Base-by-base conservation (phyloP, 2,888 invertebrate species). In the Schizaphis graminum region DNA sequence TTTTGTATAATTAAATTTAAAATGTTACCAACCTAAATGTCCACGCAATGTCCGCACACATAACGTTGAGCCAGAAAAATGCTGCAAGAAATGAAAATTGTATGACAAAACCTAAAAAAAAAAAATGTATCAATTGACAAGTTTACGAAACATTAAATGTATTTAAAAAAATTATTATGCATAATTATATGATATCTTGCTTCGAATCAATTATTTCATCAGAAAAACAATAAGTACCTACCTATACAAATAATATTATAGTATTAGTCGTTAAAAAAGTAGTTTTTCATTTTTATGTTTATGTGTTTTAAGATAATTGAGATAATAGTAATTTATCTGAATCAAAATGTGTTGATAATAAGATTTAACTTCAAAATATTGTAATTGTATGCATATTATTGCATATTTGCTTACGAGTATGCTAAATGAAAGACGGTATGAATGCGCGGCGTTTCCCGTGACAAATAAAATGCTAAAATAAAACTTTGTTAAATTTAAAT, bases 11-110 rank as follows among this genome's bases (percentile, higher is more conserved):
- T 26, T 56, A 67, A 2, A 85, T 86, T 26, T 67, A 24, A 28
- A 44, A 84, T 57, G 35, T 84, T 35, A 56, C 26, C 53, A 91
- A 95, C 95, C 95, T 95, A 94, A 95, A 95, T 13, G 95, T 95
- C 95, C 95, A 95, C 4, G 95, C 95, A 13, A 95, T 95, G 47
- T 95, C 95, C 44, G 95, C 95, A 91, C 95, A 95, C 95, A 95
- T 95, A 26, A 95, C 95, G 93, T 95, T 95, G 21, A 95, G 92
- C 95, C 95, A 95, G 94, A 95, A 95, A 94, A 95, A 95, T 7
- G 95, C 95, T 5, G 95, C 95, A 89, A 95, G 91, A 89, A 95
- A 95, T 11, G 95, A 94, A 84, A 95, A 95, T 94, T 95, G 95
- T 84, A 95, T 95, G 86, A 94, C 90, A 24, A 94, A 94, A 85